A percentile compares a stretch with the other conserved stretches of the same genome.
Evolutionary conservation across 1,140 invertebrate species (phyloP).

Genomic region (Trichoplusia ni): DNA sequence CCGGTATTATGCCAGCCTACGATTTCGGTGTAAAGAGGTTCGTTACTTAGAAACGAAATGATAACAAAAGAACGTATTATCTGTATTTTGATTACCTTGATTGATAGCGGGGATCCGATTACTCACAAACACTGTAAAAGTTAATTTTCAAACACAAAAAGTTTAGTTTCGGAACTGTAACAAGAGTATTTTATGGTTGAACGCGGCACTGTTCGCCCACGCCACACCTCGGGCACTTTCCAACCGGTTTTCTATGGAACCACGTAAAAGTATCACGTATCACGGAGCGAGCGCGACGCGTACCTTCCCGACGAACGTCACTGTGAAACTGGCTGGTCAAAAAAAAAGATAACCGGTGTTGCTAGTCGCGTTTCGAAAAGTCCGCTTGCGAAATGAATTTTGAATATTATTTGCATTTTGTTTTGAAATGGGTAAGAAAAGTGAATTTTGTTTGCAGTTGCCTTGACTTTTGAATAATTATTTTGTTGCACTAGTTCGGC

Average conservation of each 20-base stretch:
- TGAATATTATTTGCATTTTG: conserved; percentile 1
- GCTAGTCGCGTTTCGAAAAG: conserved; percentile 25
- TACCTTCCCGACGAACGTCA: conserved; percentile 32
- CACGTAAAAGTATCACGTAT: conserved; percentile 47
- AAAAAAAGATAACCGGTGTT: conserved; percentile 39
- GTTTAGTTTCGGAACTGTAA: conserved; percentile 39
- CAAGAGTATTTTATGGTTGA: conserved; percentile 44
- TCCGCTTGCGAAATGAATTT: conserved; percentile 5
- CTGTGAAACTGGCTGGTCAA: conserved; percentile 33
- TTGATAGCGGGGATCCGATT: conserved; percentile 43
- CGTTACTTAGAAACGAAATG: conserved; percentile 27
- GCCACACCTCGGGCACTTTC: conserved; percentile 52
- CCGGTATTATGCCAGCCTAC: conserved; percentile 24
- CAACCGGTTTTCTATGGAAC: conserved; percentile 46
- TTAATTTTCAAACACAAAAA: conserved; percentile 29
- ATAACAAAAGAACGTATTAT: conserved; percentile 40
- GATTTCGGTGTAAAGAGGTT: background rate
- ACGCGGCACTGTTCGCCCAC: conserved; percentile 46
- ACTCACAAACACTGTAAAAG: conserved; percentile 29
- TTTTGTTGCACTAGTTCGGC: background rate
- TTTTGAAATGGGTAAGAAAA: background rate
- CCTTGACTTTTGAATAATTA: background rate
- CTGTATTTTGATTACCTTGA: conserved; percentile 44
- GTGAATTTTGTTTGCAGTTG: background rate
- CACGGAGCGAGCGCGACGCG: conserved; percentile 26